Base-by-base conservation (phyloP, 1,140 invertebrate genomes). In the Steinernema khuongi region DNA sequence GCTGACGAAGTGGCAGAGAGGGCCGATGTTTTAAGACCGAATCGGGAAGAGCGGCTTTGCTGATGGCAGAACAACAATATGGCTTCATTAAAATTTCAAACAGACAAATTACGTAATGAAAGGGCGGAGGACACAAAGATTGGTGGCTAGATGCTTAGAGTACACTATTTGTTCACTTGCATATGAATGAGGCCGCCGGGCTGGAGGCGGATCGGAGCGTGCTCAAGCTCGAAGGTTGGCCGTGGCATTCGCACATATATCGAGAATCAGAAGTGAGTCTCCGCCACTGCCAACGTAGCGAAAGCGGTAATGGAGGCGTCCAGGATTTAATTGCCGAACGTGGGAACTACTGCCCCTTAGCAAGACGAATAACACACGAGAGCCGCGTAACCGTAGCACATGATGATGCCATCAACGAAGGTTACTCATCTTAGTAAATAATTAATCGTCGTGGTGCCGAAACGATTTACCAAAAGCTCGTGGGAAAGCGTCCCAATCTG, bases 131-230 rank as follows among this genome's bases (percentile, higher is more conserved):
- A 14, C 50, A 7, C 7, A 60, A 60, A 22, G 19, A 14, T 60
- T 41, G 36, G 36, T 41, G 36, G 36, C n/a, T 41, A 41, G 36
- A 41, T n/a, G 36, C n/a, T 60, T 60, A 60, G 50, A 60, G 50
- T 60, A 60, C 50, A 60, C 50, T 60, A 60, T 60, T 60, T 60
- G 50, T 60, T 60, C 50, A 60, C 50, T 60, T 60, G 50, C 50
- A 60, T 60, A 60, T 60, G 50, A 60, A 60, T 60, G 22, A 60
- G 22, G 50, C 22, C 50, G 11, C 14, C 50, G 19, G 2, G 14
- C 22, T 41, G 36, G 50, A 26, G 50, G 50, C 50, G 50, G 50
- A 60, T 60, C 50, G 19, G 22, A 60, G 26, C 11, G 50, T n/a
- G 36, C 36, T 41, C 36, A 41, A 11, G n/a, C 36, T 41, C 36